phyloP scores from a whole-genome alignment of 2,888 invertebrate species.

The Hemistola chrysoprasaria region DNA sequence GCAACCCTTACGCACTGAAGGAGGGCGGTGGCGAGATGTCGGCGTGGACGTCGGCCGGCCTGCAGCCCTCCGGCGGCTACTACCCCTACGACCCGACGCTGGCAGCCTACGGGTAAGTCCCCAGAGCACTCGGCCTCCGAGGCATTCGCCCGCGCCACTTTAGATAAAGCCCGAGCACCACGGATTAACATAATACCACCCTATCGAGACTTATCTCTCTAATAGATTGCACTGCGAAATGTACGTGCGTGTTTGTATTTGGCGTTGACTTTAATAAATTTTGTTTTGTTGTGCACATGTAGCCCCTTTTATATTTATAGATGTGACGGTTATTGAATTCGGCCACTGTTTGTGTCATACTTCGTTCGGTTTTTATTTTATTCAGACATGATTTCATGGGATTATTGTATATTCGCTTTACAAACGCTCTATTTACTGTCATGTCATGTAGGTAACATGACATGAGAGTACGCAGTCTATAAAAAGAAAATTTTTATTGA shows the following conservation, averaged over 20 bases:
- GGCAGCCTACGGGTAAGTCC: conserved; percentile 95
- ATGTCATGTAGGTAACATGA: too few relatives aligned
- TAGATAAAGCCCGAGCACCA: conserved; percentile 73
- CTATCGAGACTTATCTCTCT: conserved; percentile 73
- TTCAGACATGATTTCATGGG: conserved; percentile 8
- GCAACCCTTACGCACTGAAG: conserved; percentile 95
- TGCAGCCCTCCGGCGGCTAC: conserved; percentile 95
- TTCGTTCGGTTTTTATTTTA: conserved; percentile 3
- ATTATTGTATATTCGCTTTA: too few relatives aligned
- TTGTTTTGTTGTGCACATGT: conserved; percentile 64
- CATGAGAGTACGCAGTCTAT: too few relatives aligned
- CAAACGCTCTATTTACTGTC: too few relatives aligned
- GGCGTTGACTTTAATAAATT: conserved; percentile 66
- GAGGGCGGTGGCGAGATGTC: conserved; percentile 94
- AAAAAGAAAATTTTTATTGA: too few relatives aligned
- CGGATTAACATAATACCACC: conserved; percentile 75
- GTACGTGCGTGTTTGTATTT: conserved; percentile 72
- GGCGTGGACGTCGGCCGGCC: conserved; percentile 94
- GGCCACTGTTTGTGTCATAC: conserved; percentile 36
- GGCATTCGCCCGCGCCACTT: conserved; percentile 67
- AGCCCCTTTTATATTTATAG: conserved; percentile 37
- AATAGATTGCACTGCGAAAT: conserved; percentile 79
- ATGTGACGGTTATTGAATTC: conserved; percentile 38
- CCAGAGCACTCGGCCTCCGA: conserved; percentile 56
- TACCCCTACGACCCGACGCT: conserved; percentile 96